Percentiles rank a stretch among this genome's conserved stretches.
These are phyloP conservation scores for Steinernema feltiae DNA, from an alignment of 1,140 invertebrate genomes.

Conservation along the genomic window DNA sequence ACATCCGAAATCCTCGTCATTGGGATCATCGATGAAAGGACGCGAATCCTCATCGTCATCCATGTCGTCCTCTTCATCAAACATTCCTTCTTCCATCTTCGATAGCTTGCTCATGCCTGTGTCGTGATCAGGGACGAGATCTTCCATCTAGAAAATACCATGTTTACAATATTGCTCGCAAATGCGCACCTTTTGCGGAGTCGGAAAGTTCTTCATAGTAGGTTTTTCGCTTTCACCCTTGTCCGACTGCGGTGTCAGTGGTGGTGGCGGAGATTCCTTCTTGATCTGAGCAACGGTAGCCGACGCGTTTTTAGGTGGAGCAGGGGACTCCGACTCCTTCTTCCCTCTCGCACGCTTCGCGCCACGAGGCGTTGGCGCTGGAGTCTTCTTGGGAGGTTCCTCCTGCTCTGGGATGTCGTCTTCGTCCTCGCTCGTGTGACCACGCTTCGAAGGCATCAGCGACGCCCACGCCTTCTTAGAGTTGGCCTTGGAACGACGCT, in stretches of 20 bases:
- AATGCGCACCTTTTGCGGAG: not conserved
- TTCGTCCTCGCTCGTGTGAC: not conserved
- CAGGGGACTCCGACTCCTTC: not conserved
- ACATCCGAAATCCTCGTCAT: not conserved
- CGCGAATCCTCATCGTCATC: not conserved
- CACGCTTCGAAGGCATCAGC: not conserved
- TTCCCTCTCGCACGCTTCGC: not conserved
- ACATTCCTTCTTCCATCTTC: not conserved
- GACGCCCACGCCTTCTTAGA: not conserved
- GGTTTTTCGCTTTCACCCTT: not conserved
- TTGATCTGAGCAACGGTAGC: not conserved
- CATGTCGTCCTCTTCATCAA: slow-evolving; percentile 1
- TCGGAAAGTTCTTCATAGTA: not conserved
- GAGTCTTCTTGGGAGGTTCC: not conserved
- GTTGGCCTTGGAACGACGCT: slow-evolving; percentile 7
- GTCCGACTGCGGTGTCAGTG: not conserved
- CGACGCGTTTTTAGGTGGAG: not conserved
- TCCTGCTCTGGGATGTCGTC: not conserved
- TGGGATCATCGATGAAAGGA: not conserved
- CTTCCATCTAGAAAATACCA: not conserved
- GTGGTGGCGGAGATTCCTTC: not conserved
- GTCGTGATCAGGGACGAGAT: not conserved
- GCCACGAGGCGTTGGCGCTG: not conserved
- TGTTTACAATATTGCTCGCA: not conserved
- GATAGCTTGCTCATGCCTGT: not conserved